phyloP scores from a whole-genome alignment of 2,113 vertebrate genomes.

The Piprites chloris region DNA sequence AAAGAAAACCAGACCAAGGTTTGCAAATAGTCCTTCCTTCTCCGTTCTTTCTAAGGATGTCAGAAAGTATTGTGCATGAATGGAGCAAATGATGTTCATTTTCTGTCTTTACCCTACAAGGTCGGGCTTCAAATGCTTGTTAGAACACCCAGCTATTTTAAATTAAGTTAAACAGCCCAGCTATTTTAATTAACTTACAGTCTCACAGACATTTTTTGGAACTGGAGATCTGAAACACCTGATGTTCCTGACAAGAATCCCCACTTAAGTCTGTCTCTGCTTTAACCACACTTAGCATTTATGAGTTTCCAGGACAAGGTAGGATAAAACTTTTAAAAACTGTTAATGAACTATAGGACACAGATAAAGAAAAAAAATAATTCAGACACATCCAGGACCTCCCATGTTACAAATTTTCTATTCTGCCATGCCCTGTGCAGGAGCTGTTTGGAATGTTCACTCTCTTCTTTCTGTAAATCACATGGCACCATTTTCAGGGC shows the following conservation, averaged over 20 bases:
- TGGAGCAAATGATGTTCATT: background rate
- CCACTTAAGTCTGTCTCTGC: background rate
- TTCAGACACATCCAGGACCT: background rate
- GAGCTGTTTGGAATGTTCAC: background rate
- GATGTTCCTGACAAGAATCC: background rate
- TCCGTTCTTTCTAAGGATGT: background rate
- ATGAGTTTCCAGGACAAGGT: background rate
- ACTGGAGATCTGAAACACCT: background rate
- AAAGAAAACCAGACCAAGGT: background rate
- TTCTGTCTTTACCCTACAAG: constrained; percentile 32
- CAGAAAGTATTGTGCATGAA: background rate
- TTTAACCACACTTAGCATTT: background rate
- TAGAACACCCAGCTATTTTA: background rate
- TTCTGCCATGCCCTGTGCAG: too few relatives aligned
- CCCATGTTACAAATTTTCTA: background rate
- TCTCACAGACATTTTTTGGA: background rate
- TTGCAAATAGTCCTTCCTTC: background rate
- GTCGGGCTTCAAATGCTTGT: background rate
- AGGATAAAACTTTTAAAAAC: background rate
- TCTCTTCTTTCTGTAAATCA: background rate
- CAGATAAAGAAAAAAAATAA: background rate
- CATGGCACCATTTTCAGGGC: background rate
- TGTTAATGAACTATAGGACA: background rate
- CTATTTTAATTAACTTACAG: background rate
- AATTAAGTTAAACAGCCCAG: background rate